Base-by-base conservation (phyloP, 2,113 vertebrate species). In the Tonatia bakeri region DNA sequence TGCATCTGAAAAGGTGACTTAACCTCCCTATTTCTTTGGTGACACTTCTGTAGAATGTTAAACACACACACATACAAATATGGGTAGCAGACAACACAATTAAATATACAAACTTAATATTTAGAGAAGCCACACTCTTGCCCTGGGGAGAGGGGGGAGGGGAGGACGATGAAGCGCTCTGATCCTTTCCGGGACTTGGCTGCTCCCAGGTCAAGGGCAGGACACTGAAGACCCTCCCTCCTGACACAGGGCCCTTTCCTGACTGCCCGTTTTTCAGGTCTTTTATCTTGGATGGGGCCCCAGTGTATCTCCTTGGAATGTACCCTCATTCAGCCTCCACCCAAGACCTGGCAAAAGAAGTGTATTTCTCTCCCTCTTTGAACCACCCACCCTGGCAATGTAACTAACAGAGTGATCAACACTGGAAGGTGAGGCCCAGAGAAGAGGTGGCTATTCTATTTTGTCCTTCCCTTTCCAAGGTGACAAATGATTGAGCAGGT, bases 151-250 rank as follows among this genome's bases (percentile, higher is more conserved):
- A 16, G 31, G 31, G 20, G 4, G 65, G 13, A 19, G 1, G 20
- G 28, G 54, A 81, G 5, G 14, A 61, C 0, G 1, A 17, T 0
- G 2, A 0, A 15, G 2, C 54, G 36, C 4, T 77, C 28, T 45
- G 31, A 40, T 36, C 1, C 26, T 15, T 4, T 81, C 20, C 11
- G 11, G 7, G n/a, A 20, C 13, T 5, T 11, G 22, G 65, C 31
- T 65, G 43, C 26, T 65, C 26, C 61, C 16, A 24, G 31, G 45
- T 20, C 10, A 14, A 11, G 45, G 50, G 9, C 26, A 40, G 33
- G 75, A 8, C 26, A 4, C 33, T 4, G 16, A 67, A 16, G n/a
- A 12, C 5, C 31, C 7, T 67, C 1, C 14, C 13, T 84, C 43
- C 43, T 43, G 28, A 47, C 38, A 40, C 2, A 70, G 50, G 14